A percentile compares a stretch with the other conserved stretches of the same genome.
phyloP scores from a whole-genome alignment of 2,113 vertebrate species.

The Thryonomys swinderianus region DNA sequence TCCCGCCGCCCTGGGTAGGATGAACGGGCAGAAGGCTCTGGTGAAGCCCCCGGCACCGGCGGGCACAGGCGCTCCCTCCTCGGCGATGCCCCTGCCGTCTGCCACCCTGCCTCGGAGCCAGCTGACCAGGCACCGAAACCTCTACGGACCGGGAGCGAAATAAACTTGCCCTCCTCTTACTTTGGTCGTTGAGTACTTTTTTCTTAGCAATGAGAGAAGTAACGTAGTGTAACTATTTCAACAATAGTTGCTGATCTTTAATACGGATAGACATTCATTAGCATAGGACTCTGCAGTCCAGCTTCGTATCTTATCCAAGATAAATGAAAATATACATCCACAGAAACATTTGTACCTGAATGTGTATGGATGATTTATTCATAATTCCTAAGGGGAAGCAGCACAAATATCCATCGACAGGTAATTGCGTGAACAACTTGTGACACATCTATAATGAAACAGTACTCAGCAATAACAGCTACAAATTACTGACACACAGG shows the following conservation, averaged over 20 bases:
- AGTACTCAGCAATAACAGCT: neutral
- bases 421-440: neutral
- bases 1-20: too few species aligned
- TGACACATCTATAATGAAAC: neutral
- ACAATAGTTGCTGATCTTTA: conserved; percentile 19
- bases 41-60: too few species aligned
- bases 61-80: too few species aligned
- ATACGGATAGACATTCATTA: neutral
- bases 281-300: neutral
- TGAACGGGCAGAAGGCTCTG: too few species aligned
- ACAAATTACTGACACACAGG: neutral
- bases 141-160: too few species aligned
- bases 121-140: too few species aligned
- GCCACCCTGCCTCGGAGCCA: too few species aligned
- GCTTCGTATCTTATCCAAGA: neutral
- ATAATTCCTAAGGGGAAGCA: neutral
- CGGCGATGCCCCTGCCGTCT: too few species aligned
- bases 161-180: too few species aligned
- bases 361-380: neutral
- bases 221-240: neutral
- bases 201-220: too few species aligned
- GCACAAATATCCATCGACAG: neutral
- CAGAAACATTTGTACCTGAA: neutral
- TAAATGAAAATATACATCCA: neutral
- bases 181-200: too few species aligned